Base-by-base conservation (phyloP, 2,113 vertebrate genomes). In the Sinocyclocheilus maitianheensis region DNA sequence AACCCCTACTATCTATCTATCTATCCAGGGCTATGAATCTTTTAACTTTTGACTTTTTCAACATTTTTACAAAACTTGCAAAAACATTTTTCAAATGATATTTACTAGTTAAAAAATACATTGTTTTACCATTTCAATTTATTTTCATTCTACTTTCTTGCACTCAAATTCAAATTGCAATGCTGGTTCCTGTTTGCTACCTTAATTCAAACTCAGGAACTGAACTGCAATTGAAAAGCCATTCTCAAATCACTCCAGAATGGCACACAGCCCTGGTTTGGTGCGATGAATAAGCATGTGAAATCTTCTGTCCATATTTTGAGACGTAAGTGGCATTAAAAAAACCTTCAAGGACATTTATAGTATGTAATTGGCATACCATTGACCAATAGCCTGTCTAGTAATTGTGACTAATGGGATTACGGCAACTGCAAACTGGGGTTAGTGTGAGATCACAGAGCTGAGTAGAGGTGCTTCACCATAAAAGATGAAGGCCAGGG, bases 341-440 rank as follows among this genome's bases (percentile, higher is more conserved):
- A 48, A 53, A 48, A 77, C 48, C 26, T 51, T 77, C 75, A 77
- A 77, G 14, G 75, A 77, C 75, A 77, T 53, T 51, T 30, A 48
- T 69, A 51, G 26, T 65, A 65, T 46, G 78, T 74, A 62, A 86
- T 14, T 80, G 84, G 77, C 40, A n/a, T 85, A 69, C 80, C 67
- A 81, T 13, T 80, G 78, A 81, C 85, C 55, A 81, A 76, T 65
- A 75, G 80, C 55, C 55, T 82, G 79, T 76, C 69, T 48, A 63
- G 69, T 86, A 86, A 86, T 75, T 53, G 58, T 86, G 85, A 86
- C 85, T 81, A 74, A 86, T 86, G 78, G 53, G 87, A 87, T 85
- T 82, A 88, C 18, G 60, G 12, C 77, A 81, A 62, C 65, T 63
- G 43, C 80, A 40, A 62, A 24, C 34, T 40, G 63, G 79, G 67